Base-by-base conservation (phyloP, 2,113 vertebrate genomes). In the Calidris pygmaea region DNA sequence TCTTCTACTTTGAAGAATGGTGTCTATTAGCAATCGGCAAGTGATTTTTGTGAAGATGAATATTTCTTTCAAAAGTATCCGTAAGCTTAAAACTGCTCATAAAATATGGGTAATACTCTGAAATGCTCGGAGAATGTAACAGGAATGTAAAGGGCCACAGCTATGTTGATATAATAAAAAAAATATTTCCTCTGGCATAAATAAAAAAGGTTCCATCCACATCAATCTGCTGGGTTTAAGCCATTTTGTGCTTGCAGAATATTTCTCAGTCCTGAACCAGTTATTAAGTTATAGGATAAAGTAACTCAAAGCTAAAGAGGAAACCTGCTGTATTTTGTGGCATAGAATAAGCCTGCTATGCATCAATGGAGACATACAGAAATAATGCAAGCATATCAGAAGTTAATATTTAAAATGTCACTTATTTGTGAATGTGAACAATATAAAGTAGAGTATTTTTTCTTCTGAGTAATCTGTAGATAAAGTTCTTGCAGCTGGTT, bases 141-240 rank as follows among this genome's bases (percentile, higher is more conserved):
- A 87, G 30, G 73, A 94, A 89, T 89, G 70, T 81, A 87, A 97
- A 94, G 47, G 93, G 30, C 86, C 7, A 10, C 75, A 92, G 68
- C 71, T 77, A 20, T 55, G 41, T 79, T 95, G 94, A 82, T 93
- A 58, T 20, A 83, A 94, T 95, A 0, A 20, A 60, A 94, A 85
- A 87, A 95, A 47, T 32, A 91, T 88, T 95, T 95, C 85, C 68
- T 93, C 43, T 15, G 14, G 39, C 77, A 91, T 89, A 81, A 96
- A 76, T 75, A 80, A 70, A 76, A 85, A 65, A 22, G 8, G 1
- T 3, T 58, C 37, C 12, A 22, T 73, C 67, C 30, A 80, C 32
- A 63, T 47, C 67, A 27, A 12, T 93, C 60, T 93, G 23, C 92
- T 73, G 52, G 59, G 39, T 37, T 93, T 87, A 45, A 92, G 56